phyloP scores from a whole-genome alignment of 92 coral and sea anemone species.

The Phenganax stokvisi region DNA sequence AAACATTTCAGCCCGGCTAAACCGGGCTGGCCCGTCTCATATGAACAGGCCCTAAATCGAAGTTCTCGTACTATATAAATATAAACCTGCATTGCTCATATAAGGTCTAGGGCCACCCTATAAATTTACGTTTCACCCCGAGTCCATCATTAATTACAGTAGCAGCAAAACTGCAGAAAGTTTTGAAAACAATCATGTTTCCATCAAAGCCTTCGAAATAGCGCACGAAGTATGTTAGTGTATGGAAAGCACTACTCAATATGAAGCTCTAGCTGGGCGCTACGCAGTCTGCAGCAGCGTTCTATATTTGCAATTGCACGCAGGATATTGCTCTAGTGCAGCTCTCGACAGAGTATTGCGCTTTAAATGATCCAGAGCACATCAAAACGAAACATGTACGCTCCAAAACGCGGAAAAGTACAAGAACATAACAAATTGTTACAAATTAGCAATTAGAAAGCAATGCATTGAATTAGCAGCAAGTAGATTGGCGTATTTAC shows the following conservation, averaged over 20 bases:
- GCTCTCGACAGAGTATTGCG: constrained; percentile 35
- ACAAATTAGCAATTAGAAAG: constrained; percentile 30
- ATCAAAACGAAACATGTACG: neutral
- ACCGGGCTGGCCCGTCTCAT: no score
- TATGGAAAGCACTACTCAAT: constrained; percentile 11
- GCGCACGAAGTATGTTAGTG: no score
- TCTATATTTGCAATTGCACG: constrained; percentile 17
- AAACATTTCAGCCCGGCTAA: no score
- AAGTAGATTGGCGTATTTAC: constrained; percentile 15
- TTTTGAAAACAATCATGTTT: constrained; percentile 3
- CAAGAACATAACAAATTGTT: constrained; percentile 25
- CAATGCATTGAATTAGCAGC: constrained; percentile 6
- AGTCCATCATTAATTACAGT: neutral
- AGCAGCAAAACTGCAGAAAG: constrained; percentile 13
- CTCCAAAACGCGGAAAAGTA: neutral
- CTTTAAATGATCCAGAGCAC: constrained; percentile 6
- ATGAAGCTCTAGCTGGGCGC: constrained; percentile 10
- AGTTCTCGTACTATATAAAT: constrained; percentile 10
- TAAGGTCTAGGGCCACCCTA: neutral
- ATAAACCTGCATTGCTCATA: neutral
- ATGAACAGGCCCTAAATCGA: no score
- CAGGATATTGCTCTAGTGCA: constrained; percentile 40
- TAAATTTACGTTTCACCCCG: neutral
- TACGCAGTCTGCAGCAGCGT: constrained; percentile 1
- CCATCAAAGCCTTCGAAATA: no score